Conservation (phyloP, 1,140 invertebrate species). For the Drosophila orena region DNA sequence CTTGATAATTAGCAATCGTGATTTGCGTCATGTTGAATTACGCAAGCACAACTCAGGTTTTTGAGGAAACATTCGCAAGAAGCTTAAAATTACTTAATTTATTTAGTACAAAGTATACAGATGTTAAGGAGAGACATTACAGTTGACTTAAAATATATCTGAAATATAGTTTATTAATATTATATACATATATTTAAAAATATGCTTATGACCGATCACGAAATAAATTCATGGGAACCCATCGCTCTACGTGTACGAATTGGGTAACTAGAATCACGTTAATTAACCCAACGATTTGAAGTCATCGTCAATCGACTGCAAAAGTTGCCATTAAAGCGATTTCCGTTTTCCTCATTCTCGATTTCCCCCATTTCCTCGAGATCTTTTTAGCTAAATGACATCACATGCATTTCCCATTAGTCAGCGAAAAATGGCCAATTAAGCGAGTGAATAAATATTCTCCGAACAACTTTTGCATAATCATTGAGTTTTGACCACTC, state of each 20-base stretch:
- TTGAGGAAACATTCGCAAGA: background rate
- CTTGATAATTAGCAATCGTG: slow-evolving; percentile 4
- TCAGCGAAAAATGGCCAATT: slow-evolving; percentile 53
- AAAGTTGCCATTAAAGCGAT: slow-evolving; percentile 11
- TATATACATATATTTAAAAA: too few relatives aligned
- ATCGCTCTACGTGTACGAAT: too few relatives aligned
- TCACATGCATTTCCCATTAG: slow-evolving; percentile 64
- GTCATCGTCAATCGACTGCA: background rate
- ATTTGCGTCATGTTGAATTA: slow-evolving; percentile 23
- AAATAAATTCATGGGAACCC: slow-evolving; percentile 1
- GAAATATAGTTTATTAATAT: background rate
- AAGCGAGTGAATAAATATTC: slow-evolving; percentile 39
- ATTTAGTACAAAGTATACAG: background rate
- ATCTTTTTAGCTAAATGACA: slow-evolving; percentile 36
- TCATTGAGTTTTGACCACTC: slow-evolving; percentile 8
- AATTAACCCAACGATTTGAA: slow-evolving; percentile 31
- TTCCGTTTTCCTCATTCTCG: slow-evolving; percentile 31
- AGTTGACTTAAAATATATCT: background rate
- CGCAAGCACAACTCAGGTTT: slow-evolving; percentile 8
- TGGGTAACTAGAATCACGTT: slow-evolving; percentile 33
- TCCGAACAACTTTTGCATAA: slow-evolving; percentile 42
- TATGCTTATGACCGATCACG: background rate
- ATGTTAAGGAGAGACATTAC: background rate
- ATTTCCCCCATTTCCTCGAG: background rate
- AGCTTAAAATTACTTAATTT: slow-evolving; percentile 4